phyloP scores from a whole-genome alignment of 2,113 vertebrate genomes.

The Columba janthina region DNA sequence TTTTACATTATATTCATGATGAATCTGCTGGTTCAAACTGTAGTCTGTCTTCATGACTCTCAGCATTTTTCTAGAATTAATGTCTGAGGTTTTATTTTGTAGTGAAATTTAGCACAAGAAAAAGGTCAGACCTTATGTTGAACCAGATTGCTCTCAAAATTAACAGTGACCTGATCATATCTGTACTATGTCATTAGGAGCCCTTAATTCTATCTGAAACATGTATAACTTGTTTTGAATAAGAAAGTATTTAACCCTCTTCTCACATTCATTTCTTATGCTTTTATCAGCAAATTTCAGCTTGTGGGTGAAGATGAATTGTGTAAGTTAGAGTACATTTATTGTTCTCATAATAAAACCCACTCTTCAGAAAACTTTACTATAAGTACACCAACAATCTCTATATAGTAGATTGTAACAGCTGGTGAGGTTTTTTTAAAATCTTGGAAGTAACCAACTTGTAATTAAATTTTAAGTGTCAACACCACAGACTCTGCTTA shows the following conservation, averaged over 20 bases:
- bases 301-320: rapidly evolving
- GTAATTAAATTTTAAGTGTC: background rate
- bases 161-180: background rate
- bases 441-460: background rate
- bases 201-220: background rate
- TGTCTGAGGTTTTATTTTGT: background rate
- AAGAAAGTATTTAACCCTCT: background rate
- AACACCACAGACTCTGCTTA: background rate
- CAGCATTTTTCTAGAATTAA: background rate
- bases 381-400: background rate
- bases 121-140: background rate
- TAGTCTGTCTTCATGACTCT: background rate
- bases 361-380: background rate
- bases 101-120: background rate
- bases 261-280: background rate
- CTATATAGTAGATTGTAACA: background rate
- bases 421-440: background rate
- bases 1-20: background rate
- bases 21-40: background rate
- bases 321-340: background rate
- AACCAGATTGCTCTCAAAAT: background rate
- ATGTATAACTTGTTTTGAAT: background rate
- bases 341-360: background rate
- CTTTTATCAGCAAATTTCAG: background rate
- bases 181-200: background rate